These are phyloP conservation scores for Drosophila seguyi DNA, from an alignment of 1,140 invertebrate species.

Conservation along the genomic window DNA sequence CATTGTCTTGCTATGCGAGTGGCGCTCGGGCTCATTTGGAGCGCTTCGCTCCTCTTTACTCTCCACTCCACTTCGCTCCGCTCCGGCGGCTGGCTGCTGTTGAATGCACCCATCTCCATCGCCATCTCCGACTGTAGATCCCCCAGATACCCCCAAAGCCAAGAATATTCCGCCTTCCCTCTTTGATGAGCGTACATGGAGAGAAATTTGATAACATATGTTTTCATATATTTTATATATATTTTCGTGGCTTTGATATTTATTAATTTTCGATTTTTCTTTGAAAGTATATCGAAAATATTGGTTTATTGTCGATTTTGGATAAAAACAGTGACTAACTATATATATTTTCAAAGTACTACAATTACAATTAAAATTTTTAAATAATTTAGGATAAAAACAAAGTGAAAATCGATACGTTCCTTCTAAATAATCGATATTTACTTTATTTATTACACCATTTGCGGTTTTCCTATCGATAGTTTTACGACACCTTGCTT, in stretches of 20 bases:
- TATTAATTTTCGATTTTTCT: background rate
- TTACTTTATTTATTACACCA: background rate
- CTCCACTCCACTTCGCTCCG: background rate
- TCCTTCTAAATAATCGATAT: too few species aligned
- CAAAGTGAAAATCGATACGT: too few species aligned
- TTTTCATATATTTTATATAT: background rate
- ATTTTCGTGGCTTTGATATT: background rate
- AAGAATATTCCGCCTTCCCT: constrained; percentile 26
- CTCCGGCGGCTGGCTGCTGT: constrained; percentile 23
- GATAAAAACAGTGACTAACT: too few species aligned
- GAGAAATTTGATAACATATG: background rate
- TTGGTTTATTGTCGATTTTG: background rate
- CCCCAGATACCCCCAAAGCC: constrained; percentile 14
- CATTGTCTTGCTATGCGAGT: constrained; percentile 76
- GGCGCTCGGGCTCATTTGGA: constrained; percentile 60
- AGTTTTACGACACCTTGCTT: too few species aligned
- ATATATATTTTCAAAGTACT: too few species aligned
- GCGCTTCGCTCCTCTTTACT: constrained; percentile 23
- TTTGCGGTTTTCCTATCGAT: background rate
- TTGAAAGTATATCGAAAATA: background rate
- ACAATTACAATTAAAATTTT: too few species aligned
- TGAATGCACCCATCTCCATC: constrained; percentile 64
- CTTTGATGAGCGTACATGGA: constrained; percentile 5
- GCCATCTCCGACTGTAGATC: constrained; percentile 46
- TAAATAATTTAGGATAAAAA: too few species aligned